These are phyloP conservation scores for Tipula unca DNA, from an alignment of 2,888 invertebrate species.

Conservation along the genomic window DNA sequence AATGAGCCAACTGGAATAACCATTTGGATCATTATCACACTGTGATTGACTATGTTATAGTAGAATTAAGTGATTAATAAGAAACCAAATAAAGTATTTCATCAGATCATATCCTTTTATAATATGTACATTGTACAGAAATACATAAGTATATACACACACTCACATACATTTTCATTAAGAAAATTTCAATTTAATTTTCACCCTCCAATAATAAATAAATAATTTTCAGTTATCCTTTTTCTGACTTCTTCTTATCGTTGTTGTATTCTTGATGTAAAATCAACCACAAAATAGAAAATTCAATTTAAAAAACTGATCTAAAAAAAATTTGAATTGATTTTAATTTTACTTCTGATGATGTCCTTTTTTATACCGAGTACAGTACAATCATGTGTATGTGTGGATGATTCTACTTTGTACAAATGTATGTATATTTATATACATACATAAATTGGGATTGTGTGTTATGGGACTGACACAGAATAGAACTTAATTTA, in stretches of 20 bases:
- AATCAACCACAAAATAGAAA: neutral
- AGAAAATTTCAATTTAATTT: neutral
- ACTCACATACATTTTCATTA: neutral
- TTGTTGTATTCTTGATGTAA: neutral
- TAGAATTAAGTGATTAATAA: neutral
- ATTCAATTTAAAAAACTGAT: neutral
- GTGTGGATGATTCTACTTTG: neutral
- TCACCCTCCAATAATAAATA: neutral
- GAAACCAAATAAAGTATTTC: neutral
- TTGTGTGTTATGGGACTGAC: neutral
- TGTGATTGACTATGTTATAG: neutral
- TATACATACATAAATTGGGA: neutral
- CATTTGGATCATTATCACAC: too few species aligned
- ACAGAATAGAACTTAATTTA: neutral
- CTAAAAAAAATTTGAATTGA: neutral
- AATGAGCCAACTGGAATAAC: too few species aligned
- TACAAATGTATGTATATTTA: neutral
- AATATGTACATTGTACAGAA: neutral
- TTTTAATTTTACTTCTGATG: neutral
- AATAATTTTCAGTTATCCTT: neutral
- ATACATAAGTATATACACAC: too few species aligned
- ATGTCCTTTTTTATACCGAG: neutral
- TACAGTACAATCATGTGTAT: neutral
- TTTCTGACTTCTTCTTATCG: neutral
- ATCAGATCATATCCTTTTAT: neutral